These are phyloP conservation scores for Pedetes capensis DNA, from an alignment of 2,113 vertebrate species.

Conservation along the genomic window DNA sequence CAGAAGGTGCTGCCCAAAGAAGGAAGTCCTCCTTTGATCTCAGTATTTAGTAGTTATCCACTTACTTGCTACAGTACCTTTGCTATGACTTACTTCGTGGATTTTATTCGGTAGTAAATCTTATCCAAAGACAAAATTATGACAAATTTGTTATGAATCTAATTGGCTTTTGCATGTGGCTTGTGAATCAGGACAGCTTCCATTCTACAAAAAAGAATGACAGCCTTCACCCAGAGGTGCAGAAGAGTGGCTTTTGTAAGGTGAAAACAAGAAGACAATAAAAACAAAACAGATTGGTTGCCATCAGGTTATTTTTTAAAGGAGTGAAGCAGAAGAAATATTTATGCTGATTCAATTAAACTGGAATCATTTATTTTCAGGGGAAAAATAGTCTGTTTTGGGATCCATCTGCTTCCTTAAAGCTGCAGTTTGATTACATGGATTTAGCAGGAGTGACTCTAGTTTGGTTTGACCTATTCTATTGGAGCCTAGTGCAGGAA, in stretches of 20 bases:
- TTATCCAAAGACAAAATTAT: background rate
- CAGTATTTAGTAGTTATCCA: background rate
- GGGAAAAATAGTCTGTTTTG: background rate
- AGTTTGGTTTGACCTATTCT: background rate
- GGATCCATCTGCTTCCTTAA: background rate
- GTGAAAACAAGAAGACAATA: background rate
- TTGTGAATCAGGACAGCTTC: background rate
- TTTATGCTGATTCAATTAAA: background rate
- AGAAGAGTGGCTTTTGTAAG: background rate
- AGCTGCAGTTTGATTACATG: background rate
- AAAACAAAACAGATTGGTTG: background rate
- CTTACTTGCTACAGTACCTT: background rate
- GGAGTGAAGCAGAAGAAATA: background rate
- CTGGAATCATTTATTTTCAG: background rate
- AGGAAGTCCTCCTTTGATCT: background rate
- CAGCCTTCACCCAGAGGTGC: rapidly evolving
- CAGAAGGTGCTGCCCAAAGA: background rate
- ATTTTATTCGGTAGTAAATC: background rate
- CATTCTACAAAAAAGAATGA: background rate
- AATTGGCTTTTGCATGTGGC: background rate
- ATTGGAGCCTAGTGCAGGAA: no score
- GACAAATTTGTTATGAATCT: background rate
- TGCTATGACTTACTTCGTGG: background rate
- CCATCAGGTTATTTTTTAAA: background rate
- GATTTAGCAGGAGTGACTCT: background rate